Conservation (phyloP, 2,113 vertebrate genomes). For the Fregata magnificens region DNA sequence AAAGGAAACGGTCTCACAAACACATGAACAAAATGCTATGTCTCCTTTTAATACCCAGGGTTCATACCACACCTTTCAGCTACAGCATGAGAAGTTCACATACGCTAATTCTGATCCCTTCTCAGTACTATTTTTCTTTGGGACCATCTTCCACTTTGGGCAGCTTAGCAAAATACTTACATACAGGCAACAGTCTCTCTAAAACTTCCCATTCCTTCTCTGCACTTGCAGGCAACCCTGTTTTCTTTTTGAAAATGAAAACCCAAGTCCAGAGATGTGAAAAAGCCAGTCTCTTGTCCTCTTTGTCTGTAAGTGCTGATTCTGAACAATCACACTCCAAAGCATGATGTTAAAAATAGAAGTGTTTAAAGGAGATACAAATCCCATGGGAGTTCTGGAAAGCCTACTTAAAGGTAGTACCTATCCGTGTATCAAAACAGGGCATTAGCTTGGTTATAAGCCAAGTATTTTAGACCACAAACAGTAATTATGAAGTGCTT, state of each 20-base stretch:
- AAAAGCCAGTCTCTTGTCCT: neutral
- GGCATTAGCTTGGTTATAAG: neutral
- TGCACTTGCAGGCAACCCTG: neutral
- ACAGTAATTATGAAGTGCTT: neutral
- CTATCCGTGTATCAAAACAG: neutral
- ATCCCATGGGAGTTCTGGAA: neutral
- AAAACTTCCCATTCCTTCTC: neutral
- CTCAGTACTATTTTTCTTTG: neutral
- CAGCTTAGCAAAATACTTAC: neutral
- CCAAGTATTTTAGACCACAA: neutral
- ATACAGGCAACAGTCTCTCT: neutral
- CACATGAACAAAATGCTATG: neutral
- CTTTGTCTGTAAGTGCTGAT: neutral
- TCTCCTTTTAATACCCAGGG: neutral
- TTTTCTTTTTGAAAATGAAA: neutral
- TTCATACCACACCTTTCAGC: neutral
- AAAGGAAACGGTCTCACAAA: neutral
- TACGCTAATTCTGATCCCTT: neutral
- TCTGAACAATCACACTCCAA: neutral
- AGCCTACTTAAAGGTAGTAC: neutral
- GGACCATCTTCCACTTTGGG: neutral
- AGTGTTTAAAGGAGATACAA: neutral
- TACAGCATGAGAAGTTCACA: neutral
- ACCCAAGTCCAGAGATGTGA: neutral
- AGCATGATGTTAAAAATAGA: neutral